Percentiles rank a stretch among this genome's conserved stretches.
These are phyloP conservation scores for Nannospalax galili DNA, from an alignment of 2,113 vertebrate genomes.

Conservation along the genomic window DNA sequence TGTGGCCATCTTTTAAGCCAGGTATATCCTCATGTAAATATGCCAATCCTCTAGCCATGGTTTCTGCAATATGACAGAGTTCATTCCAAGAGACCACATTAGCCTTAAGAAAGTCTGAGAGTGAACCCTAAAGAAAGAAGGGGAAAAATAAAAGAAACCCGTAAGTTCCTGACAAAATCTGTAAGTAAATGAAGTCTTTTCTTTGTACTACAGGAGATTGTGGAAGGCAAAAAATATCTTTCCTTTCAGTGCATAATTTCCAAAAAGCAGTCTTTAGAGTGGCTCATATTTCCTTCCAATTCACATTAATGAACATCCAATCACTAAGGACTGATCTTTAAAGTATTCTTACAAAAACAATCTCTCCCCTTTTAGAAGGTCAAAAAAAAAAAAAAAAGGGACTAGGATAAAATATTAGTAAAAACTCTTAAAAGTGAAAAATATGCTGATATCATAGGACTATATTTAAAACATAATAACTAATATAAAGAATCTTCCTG, in stretches of 20 bases:
- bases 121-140: constrained; percentile 90
- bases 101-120: constrained; percentile 98
- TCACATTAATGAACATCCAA: constrained; percentile 44
- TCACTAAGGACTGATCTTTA: constrained; percentile 24
- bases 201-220: constrained; percentile 11
- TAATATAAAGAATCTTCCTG: background rate
- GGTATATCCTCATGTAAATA: constrained; percentile 99
- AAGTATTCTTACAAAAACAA: constrained; percentile 24
- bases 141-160: background rate
- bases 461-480: background rate
- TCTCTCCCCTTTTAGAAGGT: background rate
- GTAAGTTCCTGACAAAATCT: constrained; percentile 61
- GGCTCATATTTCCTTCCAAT: constrained; percentile 5
- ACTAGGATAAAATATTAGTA: background rate
- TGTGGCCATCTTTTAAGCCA: constrained; percentile 97
- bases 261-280: constrained; percentile 27
- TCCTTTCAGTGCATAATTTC: constrained; percentile 29
- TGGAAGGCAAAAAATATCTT: background rate
- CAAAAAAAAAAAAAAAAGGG: background rate
- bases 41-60: constrained; percentile 95
- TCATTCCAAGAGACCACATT: constrained; percentile 98
- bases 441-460: background rate
- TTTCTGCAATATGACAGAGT: constrained; percentile 96
- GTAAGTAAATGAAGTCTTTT: constrained; percentile 41
- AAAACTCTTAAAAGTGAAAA: constrained; percentile 40